These are phyloP conservation scores for Paedocypris sp. DNA, from an alignment of 2,113 vertebrate genomes.

Conservation along the genomic window DNA sequence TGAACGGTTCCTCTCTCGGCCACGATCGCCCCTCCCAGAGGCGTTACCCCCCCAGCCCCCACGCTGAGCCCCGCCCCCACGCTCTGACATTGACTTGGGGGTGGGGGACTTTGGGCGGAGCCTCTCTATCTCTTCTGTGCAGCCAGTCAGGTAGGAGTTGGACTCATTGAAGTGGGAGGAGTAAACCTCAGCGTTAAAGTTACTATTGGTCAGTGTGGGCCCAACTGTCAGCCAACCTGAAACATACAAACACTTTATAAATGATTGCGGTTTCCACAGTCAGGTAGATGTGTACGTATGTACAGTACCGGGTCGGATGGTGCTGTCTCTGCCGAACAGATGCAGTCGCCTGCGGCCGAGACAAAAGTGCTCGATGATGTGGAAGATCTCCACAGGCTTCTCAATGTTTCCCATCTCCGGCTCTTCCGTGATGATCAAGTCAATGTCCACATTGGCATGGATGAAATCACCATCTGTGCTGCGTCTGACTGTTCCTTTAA, in stretches of 20 bases:
- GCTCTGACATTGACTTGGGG: slow-evolving; percentile 78
- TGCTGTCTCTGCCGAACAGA: slow-evolving; percentile 91
- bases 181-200: slow-evolving; percentile 87
- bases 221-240: slow-evolving; percentile 94
- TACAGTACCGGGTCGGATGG: slow-evolving; percentile 79
- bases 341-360: slow-evolving; percentile 85
- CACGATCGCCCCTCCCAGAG: slow-evolving; percentile 76
- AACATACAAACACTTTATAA: too few species aligned
- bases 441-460: slow-evolving; percentile 95
- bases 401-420: slow-evolving; percentile 96
- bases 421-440: slow-evolving; percentile 95
- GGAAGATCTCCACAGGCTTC: slow-evolving; percentile 96
- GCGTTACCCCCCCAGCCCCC: slow-evolving; percentile 82
- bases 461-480: slow-evolving; percentile 96
- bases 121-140: slow-evolving; percentile 92
- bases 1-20: slow-evolving; percentile 84
- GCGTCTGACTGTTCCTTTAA: slow-evolving; percentile 88
- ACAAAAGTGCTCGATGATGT: slow-evolving; percentile 97
- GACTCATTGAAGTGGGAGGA: slow-evolving; percentile 73
- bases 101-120: slow-evolving; percentile 91
- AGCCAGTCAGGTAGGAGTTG: slow-evolving; percentile 79
- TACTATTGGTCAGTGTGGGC: slow-evolving; percentile 93
- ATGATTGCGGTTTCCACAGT: neutral
- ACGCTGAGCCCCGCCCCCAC: slow-evolving; percentile 78
- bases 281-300: neutral